Base-by-base conservation (phyloP, 2,888 invertebrate species). In the Andrena marginata region DNA sequence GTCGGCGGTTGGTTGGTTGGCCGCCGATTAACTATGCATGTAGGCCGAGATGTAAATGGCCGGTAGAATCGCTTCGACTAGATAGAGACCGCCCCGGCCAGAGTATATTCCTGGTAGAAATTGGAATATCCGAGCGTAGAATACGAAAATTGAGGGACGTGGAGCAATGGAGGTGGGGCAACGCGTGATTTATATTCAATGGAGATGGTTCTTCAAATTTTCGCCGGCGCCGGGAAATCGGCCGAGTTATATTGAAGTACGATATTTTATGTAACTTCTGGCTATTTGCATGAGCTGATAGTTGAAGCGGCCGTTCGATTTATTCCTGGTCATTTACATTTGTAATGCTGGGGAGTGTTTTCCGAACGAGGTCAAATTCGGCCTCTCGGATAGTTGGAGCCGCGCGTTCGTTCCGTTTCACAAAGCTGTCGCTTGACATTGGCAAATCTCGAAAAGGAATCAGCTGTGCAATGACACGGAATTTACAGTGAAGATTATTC, bases 181-280 rank as follows among this genome's bases (percentile, higher is more conserved):
- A 71, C 67, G 71, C 42, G 69, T 76, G 82, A 82, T 82, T 81
- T 82, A 81, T 76, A 82, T 82, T 82, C 82, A 81, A 76, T 71
- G 69, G 82, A 81, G 79, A 71, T 51, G 81, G 81, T 80, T 67
- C 81, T 81, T 81, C 75, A 81, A 82, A 82, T 76, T 82, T 80
- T 81, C 62, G 56, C 63, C 70, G 62, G 63, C 26, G 42, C n/a
- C 35, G 49, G 49, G 70, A 80, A 75, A 75, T 75, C 75, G 81
- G 51, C 73, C 64, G 81, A 80, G 80, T 80, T 81, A 74, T 80
- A 81, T 80, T 65, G 76, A 63, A 70, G 71, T 42, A 69, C 62
- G 77, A 82, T 81, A 77, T 81, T 82, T 82, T 81, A 76, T 82
- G 82, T 82, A 82, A 77, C 77, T 72, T 76, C 71, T 68, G 59